Base-by-base conservation (phyloP, 2,797 vertebrate species). In the Centroberyx gerrardi region DNA sequence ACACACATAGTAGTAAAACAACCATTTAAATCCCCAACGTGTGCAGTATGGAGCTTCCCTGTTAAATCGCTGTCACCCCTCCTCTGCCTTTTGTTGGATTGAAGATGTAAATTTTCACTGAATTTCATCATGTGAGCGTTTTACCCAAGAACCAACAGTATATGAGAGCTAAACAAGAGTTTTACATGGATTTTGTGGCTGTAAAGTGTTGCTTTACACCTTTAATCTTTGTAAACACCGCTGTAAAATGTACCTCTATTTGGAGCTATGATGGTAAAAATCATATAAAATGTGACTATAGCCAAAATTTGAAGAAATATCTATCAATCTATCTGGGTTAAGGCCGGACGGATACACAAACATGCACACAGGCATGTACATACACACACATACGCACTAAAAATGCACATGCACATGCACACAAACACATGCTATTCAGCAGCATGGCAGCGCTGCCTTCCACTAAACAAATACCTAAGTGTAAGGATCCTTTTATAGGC, bases 401-500 rank as follows among this genome's bases (percentile, higher is more conserved):
- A 22, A 1, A 17, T 48, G 33, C 36, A 40, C 36, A 54, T 15
- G 58, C 14, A 5, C 0, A 40, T 31, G 12, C 29, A 46, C 67
- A 62, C 53, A 64, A 2, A 72, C 44, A 42, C 36, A 22, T 29
- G 18, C 5, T 59, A 40, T 54, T 33, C 18, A 78, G 59, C 65
- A 60, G 63, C 53, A 29, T 72, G 56, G 63, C 76, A 70, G 71
- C 52, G 2, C 33, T 63, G 27, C 53, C 61, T 64, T 22, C 31
- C 17, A 15, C 73, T 88, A 82, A 82, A 89, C 85, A 88, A 88
- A 85, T 74, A 80, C 67, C 36, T 6, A 71, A 74, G 82, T 83
- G 84, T 79, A 85, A 73, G 78, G 74, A 81, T 85, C 80, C 78
- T 82, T 91, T 92, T 87, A 82, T 84, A 87, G 88, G 87, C 75